Evolutionary conservation across 2,797 vertebrate species (phyloP), one percentile per base, ranked within the genome.

Genomic region (Gymnocypris eckloni): DNA sequence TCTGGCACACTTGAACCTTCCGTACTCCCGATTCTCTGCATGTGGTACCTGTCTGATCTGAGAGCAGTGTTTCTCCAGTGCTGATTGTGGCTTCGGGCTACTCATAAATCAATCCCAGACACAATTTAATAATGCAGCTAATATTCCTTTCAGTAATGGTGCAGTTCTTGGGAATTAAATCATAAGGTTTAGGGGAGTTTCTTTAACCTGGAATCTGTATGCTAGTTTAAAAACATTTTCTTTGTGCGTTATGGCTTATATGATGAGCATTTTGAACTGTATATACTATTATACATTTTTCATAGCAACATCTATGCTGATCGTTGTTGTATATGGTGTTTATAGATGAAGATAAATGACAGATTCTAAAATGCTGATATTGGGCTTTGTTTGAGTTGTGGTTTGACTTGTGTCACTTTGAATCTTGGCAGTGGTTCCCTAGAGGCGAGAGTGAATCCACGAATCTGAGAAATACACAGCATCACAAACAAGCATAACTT

Each of bases 11-110:
- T 33, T 80, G 41, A 71, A 61, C 80, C 45, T 81, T 9, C 15
- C 52, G 43, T 78, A 86, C 88, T 83, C 43, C 16, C 80, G 76
- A 54, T 5, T 50, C 15, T 64, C 37, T 6, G 6, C 20, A 1
- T 78, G n/a, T 41, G 22, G 73, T 88, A 25, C 89, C 61, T 87
- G 86, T 90, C 86, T 85, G 69, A 79, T 79, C 37, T 79, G 64
- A 45, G 75, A 79, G 16, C 52, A 0, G 37, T 78, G 75, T 59
- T 79, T 37, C 37, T 71, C 66, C 12, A 16, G 50, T 84, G 37
- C 45, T 18, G 48, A 54, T 16, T 33, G 48, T 45, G 75, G 11
- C 64, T 78, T 22, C 12, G 20, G 75, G 72, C 45, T 54, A 69
- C 37, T 59, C 83, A 61, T 79, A 79, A 61, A 79, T 79, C 64